Percentiles rank a stretch among this genome's conserved stretches.
phyloP scores from a whole-genome alignment of 2,797 vertebrate genomes.

The Heterohyrax brucei region DNA sequence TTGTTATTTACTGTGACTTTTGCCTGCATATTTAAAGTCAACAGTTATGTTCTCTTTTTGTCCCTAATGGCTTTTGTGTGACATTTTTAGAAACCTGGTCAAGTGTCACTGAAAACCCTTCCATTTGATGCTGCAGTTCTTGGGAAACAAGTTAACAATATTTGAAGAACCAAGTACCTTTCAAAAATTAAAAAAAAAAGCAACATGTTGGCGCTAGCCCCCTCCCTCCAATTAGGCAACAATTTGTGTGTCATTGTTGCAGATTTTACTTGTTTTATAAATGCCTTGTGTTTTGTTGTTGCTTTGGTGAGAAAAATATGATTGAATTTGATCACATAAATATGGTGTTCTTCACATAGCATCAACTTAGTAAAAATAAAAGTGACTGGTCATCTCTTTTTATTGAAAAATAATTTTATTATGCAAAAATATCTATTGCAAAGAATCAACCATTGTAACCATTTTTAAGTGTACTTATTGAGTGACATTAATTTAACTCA shows the following conservation, averaged over 20 bases:
- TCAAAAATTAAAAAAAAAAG: conserved; percentile 21
- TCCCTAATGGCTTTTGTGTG: conserved; percentile 88
- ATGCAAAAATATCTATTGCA: neutral
- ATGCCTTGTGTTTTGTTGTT: neutral
- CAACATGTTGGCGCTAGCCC: accelerated
- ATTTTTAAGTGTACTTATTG: neutral
- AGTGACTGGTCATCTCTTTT: too few species aligned
- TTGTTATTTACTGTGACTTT: conserved; percentile 92
- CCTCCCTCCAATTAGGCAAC: neutral
- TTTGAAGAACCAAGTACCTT: conserved; percentile 59
- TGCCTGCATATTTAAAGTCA: conserved; percentile 90
- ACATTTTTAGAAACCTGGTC: conserved; percentile 90
- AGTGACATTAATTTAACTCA: neutral
- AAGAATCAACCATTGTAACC: neutral
- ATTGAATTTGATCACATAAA: neutral
- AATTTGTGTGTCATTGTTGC: too few species aligned
- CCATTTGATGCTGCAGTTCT: conserved; percentile 75
- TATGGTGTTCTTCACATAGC: neutral
- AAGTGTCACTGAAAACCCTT: conserved; percentile 83
- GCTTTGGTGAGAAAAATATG: neutral
- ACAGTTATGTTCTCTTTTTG: conserved; percentile 89
- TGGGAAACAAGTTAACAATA: conserved; percentile 80
- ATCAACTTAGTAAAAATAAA: neutral
- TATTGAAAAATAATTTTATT: neutral
- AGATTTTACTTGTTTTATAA: conserved; percentile 27